phyloP scores from a whole-genome alignment of 1,140 invertebrate genomes.

The Oedothorax gibbosus region DNA sequence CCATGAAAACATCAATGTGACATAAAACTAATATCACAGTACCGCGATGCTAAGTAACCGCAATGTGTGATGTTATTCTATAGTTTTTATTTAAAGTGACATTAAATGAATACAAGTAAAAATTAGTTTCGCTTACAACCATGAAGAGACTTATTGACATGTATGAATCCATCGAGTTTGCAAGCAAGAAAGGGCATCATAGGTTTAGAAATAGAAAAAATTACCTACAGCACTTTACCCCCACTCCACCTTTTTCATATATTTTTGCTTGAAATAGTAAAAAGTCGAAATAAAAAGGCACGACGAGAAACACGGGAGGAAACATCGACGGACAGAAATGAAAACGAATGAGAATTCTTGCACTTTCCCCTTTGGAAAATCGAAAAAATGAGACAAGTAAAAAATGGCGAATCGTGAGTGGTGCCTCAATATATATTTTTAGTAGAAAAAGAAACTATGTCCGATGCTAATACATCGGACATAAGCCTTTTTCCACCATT shows the following conservation, averaged over 20 bases:
- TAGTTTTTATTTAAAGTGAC: no score
- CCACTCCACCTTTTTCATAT: background rate
- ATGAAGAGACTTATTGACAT: background rate
- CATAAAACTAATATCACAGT: no score
- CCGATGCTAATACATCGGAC: no score
- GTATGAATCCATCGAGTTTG: background rate
- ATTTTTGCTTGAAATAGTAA: background rate
- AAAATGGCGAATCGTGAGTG: slow-evolving; percentile 6
- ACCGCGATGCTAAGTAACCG: no score
- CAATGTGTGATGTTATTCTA: no score
- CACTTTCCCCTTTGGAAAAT: background rate
- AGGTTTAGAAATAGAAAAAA: background rate
- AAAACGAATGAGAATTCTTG: slow-evolving; percentile 28
- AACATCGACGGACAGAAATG: slow-evolving; percentile 4
- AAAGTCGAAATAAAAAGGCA: background rate
- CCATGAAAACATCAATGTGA: no score
- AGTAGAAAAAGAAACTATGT: no score
- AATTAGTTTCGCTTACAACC: no score
- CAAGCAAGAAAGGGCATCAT: background rate
- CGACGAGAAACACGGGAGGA: background rate
- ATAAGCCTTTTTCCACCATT: no score
- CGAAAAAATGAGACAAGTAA: background rate
- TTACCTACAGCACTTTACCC: background rate
- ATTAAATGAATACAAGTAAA: no score
- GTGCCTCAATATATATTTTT: background rate